Conservation (phyloP, 2,888 invertebrate species). For the Cyclophora albipunctata region DNA sequence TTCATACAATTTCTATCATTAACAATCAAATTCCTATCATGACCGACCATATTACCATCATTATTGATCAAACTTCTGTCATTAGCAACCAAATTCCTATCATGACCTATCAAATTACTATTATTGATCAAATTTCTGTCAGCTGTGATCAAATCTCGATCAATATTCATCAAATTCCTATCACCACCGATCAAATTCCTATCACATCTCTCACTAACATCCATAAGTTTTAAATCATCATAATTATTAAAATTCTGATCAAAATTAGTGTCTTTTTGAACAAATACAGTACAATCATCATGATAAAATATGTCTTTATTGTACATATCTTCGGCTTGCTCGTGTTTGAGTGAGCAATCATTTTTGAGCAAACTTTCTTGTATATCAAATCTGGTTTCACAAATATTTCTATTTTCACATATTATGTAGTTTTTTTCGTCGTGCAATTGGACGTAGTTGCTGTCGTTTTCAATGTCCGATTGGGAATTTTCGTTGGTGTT, state of each 20-base stretch:
- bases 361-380: slow-evolving; percentile 10
- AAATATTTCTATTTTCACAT: background rate
- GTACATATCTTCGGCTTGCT: slow-evolving; percentile 5
- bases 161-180: no score
- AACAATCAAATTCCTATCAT: no score
- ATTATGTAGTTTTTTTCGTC: background rate
- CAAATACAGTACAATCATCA: background rate
- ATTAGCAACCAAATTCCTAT: no score
- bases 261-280: slow-evolving; percentile 1
- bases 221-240: no score
- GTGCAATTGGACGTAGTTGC: background rate
- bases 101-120: no score
- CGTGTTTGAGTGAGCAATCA: slow-evolving; percentile 9
- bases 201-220: no score
- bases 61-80: no score
- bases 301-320: slow-evolving; percentile 5
- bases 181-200: no score
- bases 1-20: no score
- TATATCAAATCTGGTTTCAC: slow-evolving; percentile 2
- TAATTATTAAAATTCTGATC: background rate
- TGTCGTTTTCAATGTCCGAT: slow-evolving; percentile 3
- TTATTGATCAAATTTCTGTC: no score
- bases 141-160: no score
- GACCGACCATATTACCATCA: no score
- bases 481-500: slow-evolving; percentile 13